Percentiles rank a stretch among this genome's conserved stretches.
Evolutionary conservation across 2,888 invertebrate species (phyloP).

Genomic region (Brenthis daphne): DNA sequence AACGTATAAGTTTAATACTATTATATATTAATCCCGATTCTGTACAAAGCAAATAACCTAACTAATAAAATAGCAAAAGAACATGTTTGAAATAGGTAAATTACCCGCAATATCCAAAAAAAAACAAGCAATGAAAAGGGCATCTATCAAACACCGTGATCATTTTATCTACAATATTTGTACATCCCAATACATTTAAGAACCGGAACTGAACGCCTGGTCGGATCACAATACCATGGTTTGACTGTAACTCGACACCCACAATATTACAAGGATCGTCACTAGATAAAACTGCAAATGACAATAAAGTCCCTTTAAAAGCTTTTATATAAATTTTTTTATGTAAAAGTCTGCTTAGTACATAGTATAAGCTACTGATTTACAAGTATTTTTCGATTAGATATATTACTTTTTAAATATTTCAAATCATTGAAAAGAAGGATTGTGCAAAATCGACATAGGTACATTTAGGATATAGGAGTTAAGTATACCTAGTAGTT

Average conservation of each 20-base stretch:
- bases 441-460: too few species aligned
- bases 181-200: slow-evolving; percentile 37
- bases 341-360: too few species aligned
- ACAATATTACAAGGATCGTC: slow-evolving; percentile 40
- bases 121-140: slow-evolving; percentile 12
- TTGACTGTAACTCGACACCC: slow-evolving; percentile 70
- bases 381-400: too few species aligned
- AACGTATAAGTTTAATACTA: too few species aligned
- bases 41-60: too few species aligned
- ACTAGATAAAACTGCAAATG: slow-evolving; percentile 8
- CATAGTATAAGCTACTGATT: too few species aligned
- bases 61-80: background rate
- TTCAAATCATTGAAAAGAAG: too few species aligned
- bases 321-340: slow-evolving; percentile 1
- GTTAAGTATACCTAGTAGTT: too few species aligned
- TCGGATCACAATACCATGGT: slow-evolving; percentile 60
- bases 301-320: background rate
- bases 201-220: slow-evolving; percentile 67
- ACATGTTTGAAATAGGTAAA: background rate
- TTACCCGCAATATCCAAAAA: background rate
- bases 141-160: slow-evolving; percentile 16
- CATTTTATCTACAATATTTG: slow-evolving; percentile 35
- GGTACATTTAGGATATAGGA: too few species aligned
- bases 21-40: too few species aligned
- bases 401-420: too few species aligned